A percentile compares a stretch with the other conserved stretches of the same genome.
phyloP scores from a whole-genome alignment of 1,140 invertebrate genomes.

The Lasioglossum albipes region DNA sequence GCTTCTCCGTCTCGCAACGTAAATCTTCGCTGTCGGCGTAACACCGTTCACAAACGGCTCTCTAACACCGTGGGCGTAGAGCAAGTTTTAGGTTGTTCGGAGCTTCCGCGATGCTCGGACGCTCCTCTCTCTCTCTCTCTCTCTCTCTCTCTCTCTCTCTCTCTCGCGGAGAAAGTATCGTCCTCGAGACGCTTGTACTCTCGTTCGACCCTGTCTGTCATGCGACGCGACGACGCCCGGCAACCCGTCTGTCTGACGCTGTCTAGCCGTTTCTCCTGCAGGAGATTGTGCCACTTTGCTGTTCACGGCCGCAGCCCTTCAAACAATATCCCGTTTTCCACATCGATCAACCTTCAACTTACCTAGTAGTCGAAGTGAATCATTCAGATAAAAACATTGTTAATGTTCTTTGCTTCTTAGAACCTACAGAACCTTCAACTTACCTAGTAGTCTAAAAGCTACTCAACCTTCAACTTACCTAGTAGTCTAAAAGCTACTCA shows the following conservation, averaged over 20 bases:
- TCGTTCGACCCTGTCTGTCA: not conserved
- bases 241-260: not conserved
- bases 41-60: not conserved
- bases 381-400: no score
- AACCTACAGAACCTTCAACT: no score
- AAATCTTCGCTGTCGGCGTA: conserved; percentile 28
- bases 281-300: not conserved
- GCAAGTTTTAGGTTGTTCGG: not conserved
- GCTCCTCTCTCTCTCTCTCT: no score
- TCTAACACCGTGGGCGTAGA: not conserved
- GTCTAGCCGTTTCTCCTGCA: not conserved
- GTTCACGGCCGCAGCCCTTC: no score
- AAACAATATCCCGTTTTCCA: no score
- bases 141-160: not conserved
- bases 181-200: not conserved
- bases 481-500: no score
- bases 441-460: no score
- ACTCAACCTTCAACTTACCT: no score
- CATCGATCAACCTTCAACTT: no score
- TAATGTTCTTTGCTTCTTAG: no score
- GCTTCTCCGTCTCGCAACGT: not conserved
- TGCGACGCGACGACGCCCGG: not conserved
- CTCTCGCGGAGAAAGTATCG: not conserved
- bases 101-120: conserved; percentile 10
- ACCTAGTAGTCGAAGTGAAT: no score